Evolutionary conservation across 2,888 invertebrate species (phyloP).

Genomic region (Toxonevra muliebris): DNA sequence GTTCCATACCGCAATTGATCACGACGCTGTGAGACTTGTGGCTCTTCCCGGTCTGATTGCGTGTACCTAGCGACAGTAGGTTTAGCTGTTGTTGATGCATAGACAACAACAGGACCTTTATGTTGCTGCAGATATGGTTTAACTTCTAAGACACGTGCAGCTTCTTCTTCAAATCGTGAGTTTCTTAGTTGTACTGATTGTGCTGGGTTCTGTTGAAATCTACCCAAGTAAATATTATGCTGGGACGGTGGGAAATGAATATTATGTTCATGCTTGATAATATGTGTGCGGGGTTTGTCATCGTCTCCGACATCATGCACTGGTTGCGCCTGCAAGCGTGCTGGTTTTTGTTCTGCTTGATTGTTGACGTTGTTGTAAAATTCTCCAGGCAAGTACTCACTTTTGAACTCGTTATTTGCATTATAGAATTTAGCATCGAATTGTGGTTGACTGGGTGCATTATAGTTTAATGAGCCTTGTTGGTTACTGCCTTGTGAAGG

Average conservation of each 20-base stretch:
- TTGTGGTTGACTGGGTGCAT: conserved; percentile 26
- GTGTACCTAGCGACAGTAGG: conserved; percentile 29
- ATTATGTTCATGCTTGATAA: conserved; percentile 52
- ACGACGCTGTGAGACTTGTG: conserved; percentile 27
- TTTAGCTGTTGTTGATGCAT: conserved; percentile 43
- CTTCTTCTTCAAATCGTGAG: conserved; percentile 39
- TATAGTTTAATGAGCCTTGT: conserved; percentile 4
- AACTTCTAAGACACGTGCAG: conserved; percentile 52
- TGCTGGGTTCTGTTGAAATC: conserved; percentile 32
- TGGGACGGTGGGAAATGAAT: conserved; percentile 55
- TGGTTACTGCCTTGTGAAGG: conserved; percentile 10
- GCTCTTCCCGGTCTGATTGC: conserved; percentile 20
- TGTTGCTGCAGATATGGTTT: conserved; percentile 50
- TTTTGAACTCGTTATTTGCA: conserved; percentile 44
- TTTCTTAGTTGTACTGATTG: conserved; percentile 38
- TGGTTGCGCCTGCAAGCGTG: conserved; percentile 48
- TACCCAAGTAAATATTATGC: conserved; percentile 56
- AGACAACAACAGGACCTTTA: conserved; percentile 48
- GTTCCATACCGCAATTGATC: conserved; percentile 26
- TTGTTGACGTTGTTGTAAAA: conserved; percentile 46
- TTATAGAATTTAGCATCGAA: conserved; percentile 48
- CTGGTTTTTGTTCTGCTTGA: conserved; percentile 50
- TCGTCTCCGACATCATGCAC: conserved; percentile 28
- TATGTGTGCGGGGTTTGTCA: conserved; percentile 23
- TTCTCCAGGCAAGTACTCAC: conserved; percentile 54